Evolutionary conservation across 1,140 invertebrate species (phyloP).

Genomic region (Nebria ingens): DNA sequence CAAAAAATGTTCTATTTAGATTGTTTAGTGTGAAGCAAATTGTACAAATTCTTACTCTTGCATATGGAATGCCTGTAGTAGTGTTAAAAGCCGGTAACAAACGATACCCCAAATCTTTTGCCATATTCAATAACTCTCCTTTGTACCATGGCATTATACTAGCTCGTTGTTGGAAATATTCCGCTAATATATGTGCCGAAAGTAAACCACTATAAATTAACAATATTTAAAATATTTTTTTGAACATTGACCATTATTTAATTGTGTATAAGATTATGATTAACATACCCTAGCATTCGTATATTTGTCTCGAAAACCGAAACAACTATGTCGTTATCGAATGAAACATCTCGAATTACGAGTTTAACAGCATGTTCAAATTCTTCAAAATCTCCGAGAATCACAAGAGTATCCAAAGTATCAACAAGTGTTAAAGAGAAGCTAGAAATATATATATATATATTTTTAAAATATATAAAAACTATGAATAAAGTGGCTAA

Average conservation of each 20-base stretch:
- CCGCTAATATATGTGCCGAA: conserved; percentile 85
- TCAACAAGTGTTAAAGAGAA: conserved; percentile 95
- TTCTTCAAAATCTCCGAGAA: conserved; percentile 86
- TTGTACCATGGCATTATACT: conserved; percentile 82
- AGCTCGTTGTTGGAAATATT: conserved; percentile 65
- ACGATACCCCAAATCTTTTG: conserved; percentile 84
- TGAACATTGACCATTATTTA: conserved; percentile 9
- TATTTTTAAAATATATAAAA: conserved; percentile 13
- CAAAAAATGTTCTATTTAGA: not conserved
- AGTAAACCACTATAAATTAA: conserved; percentile 64
- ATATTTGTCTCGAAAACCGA: conserved; percentile 99
- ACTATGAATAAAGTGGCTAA: conserved; percentile 23
- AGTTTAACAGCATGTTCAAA: conserved; percentile 86
- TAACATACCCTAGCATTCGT: conserved; percentile 78
- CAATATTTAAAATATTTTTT: conserved; percentile 2
- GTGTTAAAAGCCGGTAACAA: conserved; percentile 96
- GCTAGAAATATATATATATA: conserved; percentile 44
- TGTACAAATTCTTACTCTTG: conserved; percentile 77
- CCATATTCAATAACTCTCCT: conserved; percentile 80
- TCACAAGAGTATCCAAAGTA: conserved; percentile 84
- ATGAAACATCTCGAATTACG: conserved; percentile 75
- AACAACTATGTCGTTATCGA: conserved; percentile 91
- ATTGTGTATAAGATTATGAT: too few relatives aligned
- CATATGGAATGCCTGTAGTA: conserved; percentile 93
- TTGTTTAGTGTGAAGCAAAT: too few relatives aligned